Base-by-base conservation (phyloP, 2,888 invertebrate species). In the Flexamia atlantica region DNA sequence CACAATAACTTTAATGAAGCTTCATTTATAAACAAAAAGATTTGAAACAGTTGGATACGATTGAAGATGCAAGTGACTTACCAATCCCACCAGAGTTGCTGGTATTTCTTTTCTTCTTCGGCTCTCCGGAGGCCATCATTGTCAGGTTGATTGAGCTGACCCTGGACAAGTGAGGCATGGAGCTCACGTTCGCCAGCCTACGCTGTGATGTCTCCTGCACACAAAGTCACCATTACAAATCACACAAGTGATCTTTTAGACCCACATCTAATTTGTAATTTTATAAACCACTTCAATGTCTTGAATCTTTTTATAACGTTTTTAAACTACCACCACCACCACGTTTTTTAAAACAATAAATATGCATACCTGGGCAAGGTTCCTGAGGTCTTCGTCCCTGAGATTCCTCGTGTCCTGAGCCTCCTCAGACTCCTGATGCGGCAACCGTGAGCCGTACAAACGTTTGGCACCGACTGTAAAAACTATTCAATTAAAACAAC, bases 71-170 rank as follows among this genome's bases (percentile, higher is more conserved):
- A n/a, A 36, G 9, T 46, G 17, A 64, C 42, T 14, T 57, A 79
- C 79, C 79, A 14, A 25, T 2, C 64, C 84, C 84, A n/a, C 81
- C 60, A 23, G 82, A 42, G 23, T 82, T 84, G 23, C 84, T 84
- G 25, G 84, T 46, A 57, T 57, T 74, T 12, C 84, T 92, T 90
- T 92, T 93, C 86, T 94, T 92, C 88, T 95, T 93, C 14, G 95
- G 94, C 86, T 95, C 95, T 28, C 94, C 91, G 5, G 88, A 88
- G 84, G 96, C 95, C 60, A 97, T 89, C 89, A 97, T 92, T 88
- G 96, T 96, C 70, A 97, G 89, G 89, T 97, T 97, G 83, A 96
- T 95, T 0, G 97, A 96, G 85, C 96, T 96, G 17, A 97, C 96
- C 68, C 97, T 93, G 42, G 96, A 96, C 79, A 97, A 90, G 87